Evolutionary conservation across 35 echinoderm and acorn worm genomes (phyloP).

Genomic region (Holothuria glaberrima): DNA sequence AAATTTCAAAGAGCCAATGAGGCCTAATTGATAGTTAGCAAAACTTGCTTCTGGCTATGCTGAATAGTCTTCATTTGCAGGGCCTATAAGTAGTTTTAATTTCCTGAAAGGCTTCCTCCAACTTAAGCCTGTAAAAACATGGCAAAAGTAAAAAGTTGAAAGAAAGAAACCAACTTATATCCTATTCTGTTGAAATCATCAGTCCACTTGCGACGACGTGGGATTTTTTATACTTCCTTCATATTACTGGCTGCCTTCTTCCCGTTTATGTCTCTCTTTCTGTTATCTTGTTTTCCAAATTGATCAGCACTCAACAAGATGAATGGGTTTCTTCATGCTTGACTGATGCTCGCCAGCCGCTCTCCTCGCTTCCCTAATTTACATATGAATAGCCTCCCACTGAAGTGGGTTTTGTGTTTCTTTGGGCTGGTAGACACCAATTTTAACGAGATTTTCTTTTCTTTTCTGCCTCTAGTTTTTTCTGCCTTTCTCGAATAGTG

Average conservation of each 20-base stretch:
- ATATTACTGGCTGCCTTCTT: constrained; percentile 21
- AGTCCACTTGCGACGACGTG: constrained; percentile 17
- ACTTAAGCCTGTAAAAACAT: constrained; percentile 62
- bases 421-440: constrained; percentile 59
- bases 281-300: constrained; percentile 47
- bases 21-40: constrained; percentile 62
- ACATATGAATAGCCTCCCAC: constrained; percentile 60
- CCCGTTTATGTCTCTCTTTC: constrained; percentile 20
- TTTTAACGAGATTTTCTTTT: constrained; percentile 62
- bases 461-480: not conserved
- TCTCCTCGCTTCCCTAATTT: constrained; percentile 61
- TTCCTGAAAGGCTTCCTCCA: constrained; percentile 56
- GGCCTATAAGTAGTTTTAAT: constrained; percentile 59
- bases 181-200: constrained; percentile 44
- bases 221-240: constrained; percentile 42
- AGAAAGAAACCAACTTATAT: constrained; percentile 8
- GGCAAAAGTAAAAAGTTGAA: not conserved
- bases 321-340: constrained; percentile 57
- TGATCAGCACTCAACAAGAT: constrained; percentile 47
- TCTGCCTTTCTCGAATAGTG: not conserved
- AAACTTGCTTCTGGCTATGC: constrained; percentile 53
- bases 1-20: constrained; percentile 46
- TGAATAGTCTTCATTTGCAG: constrained; percentile 22
- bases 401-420: constrained; percentile 59
- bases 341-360: constrained; percentile 37